These are phyloP conservation scores for Sarcophaga carnaria DNA, from an alignment of 2,888 invertebrate genomes.

Conservation along the genomic window DNA sequence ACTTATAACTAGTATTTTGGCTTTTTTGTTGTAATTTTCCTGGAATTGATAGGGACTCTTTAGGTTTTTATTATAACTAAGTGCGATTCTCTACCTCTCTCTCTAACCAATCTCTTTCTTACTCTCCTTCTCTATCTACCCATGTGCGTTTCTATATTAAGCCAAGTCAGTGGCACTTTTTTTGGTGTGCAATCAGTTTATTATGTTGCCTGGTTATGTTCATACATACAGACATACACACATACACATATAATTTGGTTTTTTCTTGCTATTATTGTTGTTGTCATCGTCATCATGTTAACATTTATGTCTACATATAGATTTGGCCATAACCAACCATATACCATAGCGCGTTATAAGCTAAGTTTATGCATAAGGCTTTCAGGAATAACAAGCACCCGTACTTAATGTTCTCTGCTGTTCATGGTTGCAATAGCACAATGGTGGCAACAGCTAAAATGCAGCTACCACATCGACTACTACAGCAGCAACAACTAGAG, in stretches of 20 bases:
- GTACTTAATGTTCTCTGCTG: constrained; percentile 28
- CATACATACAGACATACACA: constrained; percentile 2
- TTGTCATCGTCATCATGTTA: constrained; percentile 58
- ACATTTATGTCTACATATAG: constrained; percentile 26
- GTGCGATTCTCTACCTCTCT: not conserved
- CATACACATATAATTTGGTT: not conserved
- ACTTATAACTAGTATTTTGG: not conserved
- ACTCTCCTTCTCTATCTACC: not conserved
- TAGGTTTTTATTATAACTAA: constrained; percentile 45
- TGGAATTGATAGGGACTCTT: constrained; percentile 44
- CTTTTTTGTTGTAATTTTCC: not conserved
- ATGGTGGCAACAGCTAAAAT: not conserved
- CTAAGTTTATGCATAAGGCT: constrained; percentile 65
- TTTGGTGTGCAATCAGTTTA: constrained; percentile 72
- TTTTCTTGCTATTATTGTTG: constrained; percentile 28
- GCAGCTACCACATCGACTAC: not conserved
- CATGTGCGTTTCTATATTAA: constrained; percentile 52
- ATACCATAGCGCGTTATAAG: constrained; percentile 35
- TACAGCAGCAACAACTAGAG: not conserved
- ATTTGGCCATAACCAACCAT: constrained; percentile 19
- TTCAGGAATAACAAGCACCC: constrained; percentile 51
- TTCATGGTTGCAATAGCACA: constrained; percentile 25
- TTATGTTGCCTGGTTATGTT: constrained; percentile 64
- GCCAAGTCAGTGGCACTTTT: constrained; percentile 69
- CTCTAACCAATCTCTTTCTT: not conserved